Evolutionary conservation across 2,113 vertebrate genomes (phyloP).

Genomic region (Emydocephalus ijimae): DNA sequence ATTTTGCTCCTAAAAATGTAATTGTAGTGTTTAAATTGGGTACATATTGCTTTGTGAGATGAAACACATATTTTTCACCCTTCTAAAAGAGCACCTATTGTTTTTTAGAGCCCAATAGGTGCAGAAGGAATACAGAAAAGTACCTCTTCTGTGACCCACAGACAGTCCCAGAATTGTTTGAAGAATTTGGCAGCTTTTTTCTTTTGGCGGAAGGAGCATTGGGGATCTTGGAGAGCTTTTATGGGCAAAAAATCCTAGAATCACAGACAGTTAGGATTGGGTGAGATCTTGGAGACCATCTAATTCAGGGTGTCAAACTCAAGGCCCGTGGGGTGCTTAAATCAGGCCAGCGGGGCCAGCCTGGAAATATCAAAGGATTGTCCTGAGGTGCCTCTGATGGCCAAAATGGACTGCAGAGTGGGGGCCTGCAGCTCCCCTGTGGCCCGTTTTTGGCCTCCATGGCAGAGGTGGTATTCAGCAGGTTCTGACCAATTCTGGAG

Average conservation of each 20-base stretch:
- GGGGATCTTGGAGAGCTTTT: background rate
- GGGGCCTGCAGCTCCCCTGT: too few species aligned
- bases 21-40: background rate
- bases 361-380: too few species aligned
- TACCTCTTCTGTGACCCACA: background rate
- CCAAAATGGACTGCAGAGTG: too few species aligned
- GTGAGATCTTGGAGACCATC: background rate
- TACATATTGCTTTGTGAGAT: background rate
- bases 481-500: too few species aligned
- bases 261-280: background rate
- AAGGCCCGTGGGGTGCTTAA: too few species aligned
- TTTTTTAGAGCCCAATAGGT: background rate
- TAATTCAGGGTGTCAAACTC: too few species aligned
- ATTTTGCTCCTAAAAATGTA: background rate
- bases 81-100: background rate
- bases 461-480: too few species aligned
- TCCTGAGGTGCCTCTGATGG: too few species aligned
- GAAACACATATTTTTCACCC: background rate
- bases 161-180: background rate
- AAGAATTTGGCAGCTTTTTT: background rate
- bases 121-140: background rate
- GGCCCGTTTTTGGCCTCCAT: too few species aligned
- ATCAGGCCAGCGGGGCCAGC: too few species aligned
- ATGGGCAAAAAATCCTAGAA: background rate
- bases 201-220: background rate